A percentile compares a stretch with the other conserved stretches of the same genome.
Conservation (phyloP, 1,140 invertebrate species). For the Diachasma alloeum region DNA sequence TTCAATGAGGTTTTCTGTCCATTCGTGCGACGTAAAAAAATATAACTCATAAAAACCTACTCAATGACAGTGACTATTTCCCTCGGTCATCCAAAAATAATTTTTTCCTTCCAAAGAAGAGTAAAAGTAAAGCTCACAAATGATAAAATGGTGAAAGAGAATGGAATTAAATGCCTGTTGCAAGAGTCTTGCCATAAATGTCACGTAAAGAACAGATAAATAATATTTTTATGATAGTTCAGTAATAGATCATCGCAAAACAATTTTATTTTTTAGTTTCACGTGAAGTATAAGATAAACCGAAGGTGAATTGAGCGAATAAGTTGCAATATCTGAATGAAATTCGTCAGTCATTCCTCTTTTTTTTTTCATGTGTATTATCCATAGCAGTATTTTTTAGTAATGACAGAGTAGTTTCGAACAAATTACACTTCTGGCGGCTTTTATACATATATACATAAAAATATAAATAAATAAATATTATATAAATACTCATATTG, state of each 20-base stretch:
- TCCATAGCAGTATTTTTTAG: not conserved
- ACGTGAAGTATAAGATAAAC: not conserved
- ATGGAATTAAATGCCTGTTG: slow-evolving; percentile 26
- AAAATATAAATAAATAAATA: not conserved
- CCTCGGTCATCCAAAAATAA: not conserved
- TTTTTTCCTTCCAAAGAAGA: not conserved
- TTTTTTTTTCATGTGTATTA: not conserved
- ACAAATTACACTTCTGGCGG: not conserved
- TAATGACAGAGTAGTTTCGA: not conserved
- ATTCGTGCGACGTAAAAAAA: no score
- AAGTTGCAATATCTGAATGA: not conserved
- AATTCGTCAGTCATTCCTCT: not conserved
- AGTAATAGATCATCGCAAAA: slow-evolving; percentile 32
- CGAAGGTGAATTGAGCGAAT: not conserved
- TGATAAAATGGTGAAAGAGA: not conserved
- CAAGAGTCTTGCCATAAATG: slow-evolving; percentile 47
- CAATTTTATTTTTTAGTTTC: not conserved
- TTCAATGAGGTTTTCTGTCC: no score
- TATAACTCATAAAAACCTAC: no score
- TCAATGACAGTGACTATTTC: no score
- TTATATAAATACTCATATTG: not conserved
- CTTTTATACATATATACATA: not conserved
- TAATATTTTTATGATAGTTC: slow-evolving; percentile 58
- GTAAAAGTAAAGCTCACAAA: not conserved
- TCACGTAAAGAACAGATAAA: slow-evolving; percentile 40